phyloP scores from a whole-genome alignment of 2,797 vertebrate species.

The Rhinatrema bivittatum region DNA sequence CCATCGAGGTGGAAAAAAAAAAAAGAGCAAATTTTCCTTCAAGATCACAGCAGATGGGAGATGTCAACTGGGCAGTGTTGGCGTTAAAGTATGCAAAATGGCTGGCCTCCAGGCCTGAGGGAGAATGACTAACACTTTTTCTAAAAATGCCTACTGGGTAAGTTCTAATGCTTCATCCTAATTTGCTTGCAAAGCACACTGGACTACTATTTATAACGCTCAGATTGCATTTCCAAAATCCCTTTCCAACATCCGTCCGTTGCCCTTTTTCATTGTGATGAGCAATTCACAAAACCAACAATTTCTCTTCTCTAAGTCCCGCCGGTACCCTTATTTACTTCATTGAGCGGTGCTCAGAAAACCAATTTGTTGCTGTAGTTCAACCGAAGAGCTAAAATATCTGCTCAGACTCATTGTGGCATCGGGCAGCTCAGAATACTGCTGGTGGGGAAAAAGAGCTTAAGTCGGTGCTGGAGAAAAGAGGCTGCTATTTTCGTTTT shows the following conservation, averaged over 20 bases:
- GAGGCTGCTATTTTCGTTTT: conserved; percentile 30
- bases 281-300: conserved; percentile 43
- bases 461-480: conserved; percentile 11
- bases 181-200: too few relatives aligned
- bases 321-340: conserved; percentile 41
- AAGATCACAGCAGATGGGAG: too few relatives aligned
- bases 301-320: conserved; percentile 35
- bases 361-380: conserved; percentile 44
- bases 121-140: too few relatives aligned
- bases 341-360: conserved; percentile 37
- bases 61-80: too few relatives aligned
- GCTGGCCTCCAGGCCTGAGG: too few relatives aligned
- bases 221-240: conserved; percentile 1
- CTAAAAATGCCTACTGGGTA: too few relatives aligned
- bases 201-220: too few relatives aligned
- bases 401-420: conserved; percentile 33
- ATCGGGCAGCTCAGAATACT: conserved; percentile 4
- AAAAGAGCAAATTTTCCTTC: too few relatives aligned
- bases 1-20: too few relatives aligned
- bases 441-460: conserved; percentile 7
- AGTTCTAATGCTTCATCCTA: too few relatives aligned
- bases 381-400: conserved; percentile 39
- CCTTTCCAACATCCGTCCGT: background rate
- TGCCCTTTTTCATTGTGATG: conserved; percentile 37
- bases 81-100: too few relatives aligned